Evolutionary conservation across 37 sponge, comb jelly and placozoan genomes (phyloP).

Genomic region (Petrosia ficiformis): DNA sequence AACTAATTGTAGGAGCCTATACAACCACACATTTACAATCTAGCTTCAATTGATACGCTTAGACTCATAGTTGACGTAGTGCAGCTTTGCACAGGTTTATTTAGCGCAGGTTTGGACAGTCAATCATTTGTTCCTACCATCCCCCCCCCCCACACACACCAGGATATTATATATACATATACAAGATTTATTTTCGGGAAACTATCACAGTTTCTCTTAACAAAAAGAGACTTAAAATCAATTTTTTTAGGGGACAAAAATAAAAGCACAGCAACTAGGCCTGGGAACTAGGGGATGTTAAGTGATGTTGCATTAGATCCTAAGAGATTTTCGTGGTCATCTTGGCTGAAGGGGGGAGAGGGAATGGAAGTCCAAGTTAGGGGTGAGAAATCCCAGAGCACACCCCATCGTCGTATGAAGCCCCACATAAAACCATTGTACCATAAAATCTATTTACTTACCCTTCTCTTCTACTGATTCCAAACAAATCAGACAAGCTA

Average conservation of each 20-base stretch:
- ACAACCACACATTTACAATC: too few species aligned
- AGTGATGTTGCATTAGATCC: not conserved
- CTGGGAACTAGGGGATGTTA: not conserved
- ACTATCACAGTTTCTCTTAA: too few species aligned
- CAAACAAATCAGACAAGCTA: constrained; percentile 81
- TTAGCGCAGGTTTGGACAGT: too few species aligned
- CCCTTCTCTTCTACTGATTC: constrained; percentile 86
- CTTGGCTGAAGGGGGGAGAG: not conserved
- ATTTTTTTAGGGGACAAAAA: not conserved
- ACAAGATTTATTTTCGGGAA: too few species aligned
- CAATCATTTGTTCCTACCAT: too few species aligned
- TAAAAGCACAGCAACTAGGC: not conserved
- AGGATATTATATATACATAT: too few species aligned
- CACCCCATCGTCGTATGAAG: not conserved
- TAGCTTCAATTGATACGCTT: too few species aligned
- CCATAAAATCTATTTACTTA: constrained; percentile 1
- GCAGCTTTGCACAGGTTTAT: too few species aligned
- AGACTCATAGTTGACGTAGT: too few species aligned
- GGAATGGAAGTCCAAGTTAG: not conserved
- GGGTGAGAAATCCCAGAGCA: not conserved
- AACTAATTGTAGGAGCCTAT: too few species aligned
- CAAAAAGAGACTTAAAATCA: not conserved
- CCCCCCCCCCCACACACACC: too few species aligned
- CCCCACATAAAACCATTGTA: not conserved
- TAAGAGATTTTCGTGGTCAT: not conserved